Evolutionary conservation across 2,797 vertebrate species (phyloP), one percentile per base, ranked within the genome.

Genomic region (Myioborus miniatus): DNA sequence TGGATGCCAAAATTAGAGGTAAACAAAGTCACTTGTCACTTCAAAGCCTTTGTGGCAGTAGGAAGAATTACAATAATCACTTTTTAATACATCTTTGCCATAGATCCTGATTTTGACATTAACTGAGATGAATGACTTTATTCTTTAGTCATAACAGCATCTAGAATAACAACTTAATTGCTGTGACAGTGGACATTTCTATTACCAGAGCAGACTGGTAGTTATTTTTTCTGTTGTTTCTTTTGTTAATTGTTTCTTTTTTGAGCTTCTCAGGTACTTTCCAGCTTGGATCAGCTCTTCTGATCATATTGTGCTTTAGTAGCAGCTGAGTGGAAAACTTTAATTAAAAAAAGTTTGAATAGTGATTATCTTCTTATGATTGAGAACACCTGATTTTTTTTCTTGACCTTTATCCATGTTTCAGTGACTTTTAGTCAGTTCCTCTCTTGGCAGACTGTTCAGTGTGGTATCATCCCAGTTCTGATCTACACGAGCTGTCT

Each of bases 401-500:
- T 55, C 60, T 70, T 43, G 36, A 63, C 29, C 6, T 63, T 63
- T 63, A 26, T 52, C 70, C 27, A 21, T 32, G 29, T 11, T 41
- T 34, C 27, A 74, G 18, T 29, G 43, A 69, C 9, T 41, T 49
- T 41, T 23, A 75, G 37, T 32, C 46, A 63, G 18, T 17, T 59
- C 23, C 29, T 83, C 15, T 60, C 5, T 50, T 52, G 53, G 17
- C 24, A 10, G 15, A 15, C 19, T 64, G 18, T 29, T 79, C 1
- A 2, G 13, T 34, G 22, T 62, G 56, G n/a, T 5, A 7, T 15
- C n/a, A 52, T 50, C 30, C 27, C 52, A 32, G 30, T 62, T 74
- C 34, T 75, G 69, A 56, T 19, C 18, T 1, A 1, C 15, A 34
- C 1, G 0, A 70, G 3, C 49, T 41, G 4, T 64, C 29, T 55